Evolutionary conservation across 2,797 vertebrate species (phyloP).

Genomic region (Pangasius djambal): DNA sequence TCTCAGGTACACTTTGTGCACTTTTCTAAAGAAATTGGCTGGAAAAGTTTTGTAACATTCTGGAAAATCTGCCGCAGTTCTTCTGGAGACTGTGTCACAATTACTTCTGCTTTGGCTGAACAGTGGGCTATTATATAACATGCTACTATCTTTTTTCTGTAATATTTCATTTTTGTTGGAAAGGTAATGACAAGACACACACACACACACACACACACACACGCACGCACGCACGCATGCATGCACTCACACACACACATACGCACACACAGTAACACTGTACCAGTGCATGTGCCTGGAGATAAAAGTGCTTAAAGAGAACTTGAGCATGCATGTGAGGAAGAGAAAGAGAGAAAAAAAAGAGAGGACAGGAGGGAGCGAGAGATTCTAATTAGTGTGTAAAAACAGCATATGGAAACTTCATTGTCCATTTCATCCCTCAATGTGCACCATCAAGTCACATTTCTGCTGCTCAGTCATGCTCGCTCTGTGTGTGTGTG

Average conservation of each 20-base stretch:
- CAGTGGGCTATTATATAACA: neutral
- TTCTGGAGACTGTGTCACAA: neutral
- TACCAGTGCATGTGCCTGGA: neutral
- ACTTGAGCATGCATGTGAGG: slow-evolving; percentile 7
- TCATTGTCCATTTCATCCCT: slow-evolving; percentile 89
- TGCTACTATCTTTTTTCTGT: neutral
- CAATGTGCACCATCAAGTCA: slow-evolving; percentile 80
- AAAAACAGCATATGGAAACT: slow-evolving; percentile 89
- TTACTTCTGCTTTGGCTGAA: neutral
- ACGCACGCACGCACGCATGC: neutral
- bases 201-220: neutral
- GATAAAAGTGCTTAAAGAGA: slow-evolving; percentile 19
- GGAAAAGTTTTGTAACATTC: neutral
- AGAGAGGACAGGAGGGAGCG: slow-evolving; percentile 79
- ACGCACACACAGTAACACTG: neutral
- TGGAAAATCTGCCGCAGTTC: neutral
- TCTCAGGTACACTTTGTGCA: neutral
- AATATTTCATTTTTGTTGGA: neutral
- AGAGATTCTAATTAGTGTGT: slow-evolving; percentile 88
- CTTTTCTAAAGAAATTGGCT: neutral
- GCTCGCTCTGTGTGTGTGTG: slow-evolving; percentile 66
- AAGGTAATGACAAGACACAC: neutral
- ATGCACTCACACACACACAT: neutral
- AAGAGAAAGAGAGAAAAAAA: slow-evolving; percentile 37
- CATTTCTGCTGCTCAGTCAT: slow-evolving; percentile 78